Conservation (phyloP, 2,113 vertebrate genomes). For the Crocuta crocuta region DNA sequence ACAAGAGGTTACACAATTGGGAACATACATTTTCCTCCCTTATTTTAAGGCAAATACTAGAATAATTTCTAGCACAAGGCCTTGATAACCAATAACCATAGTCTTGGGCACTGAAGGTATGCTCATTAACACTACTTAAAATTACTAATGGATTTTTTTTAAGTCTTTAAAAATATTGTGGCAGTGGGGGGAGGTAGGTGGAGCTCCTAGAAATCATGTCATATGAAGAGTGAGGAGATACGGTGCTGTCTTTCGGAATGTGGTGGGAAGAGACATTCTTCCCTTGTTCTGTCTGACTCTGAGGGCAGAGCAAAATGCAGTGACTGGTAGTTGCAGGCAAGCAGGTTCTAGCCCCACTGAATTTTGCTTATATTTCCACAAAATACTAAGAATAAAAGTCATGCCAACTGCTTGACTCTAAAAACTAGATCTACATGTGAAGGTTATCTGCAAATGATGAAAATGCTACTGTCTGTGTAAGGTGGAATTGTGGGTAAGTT, state of each 20-base stretch:
- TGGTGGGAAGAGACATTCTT: neutral
- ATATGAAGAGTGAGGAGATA: neutral
- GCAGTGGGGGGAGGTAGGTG: neutral
- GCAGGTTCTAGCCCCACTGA: neutral
- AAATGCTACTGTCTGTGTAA: neutral
- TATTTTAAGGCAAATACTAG: neutral
- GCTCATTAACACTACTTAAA: neutral
- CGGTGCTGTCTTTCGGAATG: neutral
- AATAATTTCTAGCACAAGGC: conserved; percentile 12
- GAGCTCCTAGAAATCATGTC: neutral
- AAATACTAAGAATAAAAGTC: conserved; percentile 5
- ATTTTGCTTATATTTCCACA: neutral
- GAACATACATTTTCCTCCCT: neutral
- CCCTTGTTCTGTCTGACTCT: neutral
- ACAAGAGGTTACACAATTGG: neutral
- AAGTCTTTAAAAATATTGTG: conserved; percentile 27
- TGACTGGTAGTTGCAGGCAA: neutral
- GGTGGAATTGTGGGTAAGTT: neutral
- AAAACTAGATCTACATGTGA: neutral
- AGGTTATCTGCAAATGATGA: neutral
- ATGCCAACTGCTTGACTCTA: neutral
- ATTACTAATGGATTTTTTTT: neutral
- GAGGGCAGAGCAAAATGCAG: neutral
- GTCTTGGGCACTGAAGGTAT: neutral
- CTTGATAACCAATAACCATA: neutral